Conservation (phyloP, 2,113 vertebrate genomes). For the Motacilla tschutschensis region DNA sequence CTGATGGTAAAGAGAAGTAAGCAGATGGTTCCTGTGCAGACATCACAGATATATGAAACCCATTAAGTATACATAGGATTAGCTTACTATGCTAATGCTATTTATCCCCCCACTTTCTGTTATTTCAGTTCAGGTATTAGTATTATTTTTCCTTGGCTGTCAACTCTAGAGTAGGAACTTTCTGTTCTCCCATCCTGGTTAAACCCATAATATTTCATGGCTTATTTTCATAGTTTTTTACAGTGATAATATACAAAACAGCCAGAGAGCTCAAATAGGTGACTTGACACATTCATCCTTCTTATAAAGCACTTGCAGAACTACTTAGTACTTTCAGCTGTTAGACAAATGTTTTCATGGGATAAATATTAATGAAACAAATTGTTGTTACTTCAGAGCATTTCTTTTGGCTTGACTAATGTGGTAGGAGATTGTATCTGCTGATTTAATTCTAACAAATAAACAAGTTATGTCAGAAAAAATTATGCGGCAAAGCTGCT, state of each 20-base stretch:
- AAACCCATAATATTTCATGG: not conserved
- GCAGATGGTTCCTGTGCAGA: not conserved
- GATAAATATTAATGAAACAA: conserved; percentile 6
- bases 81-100: not conserved
- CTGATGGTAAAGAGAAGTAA: not conserved
- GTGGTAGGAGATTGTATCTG: not conserved
- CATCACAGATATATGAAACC: not conserved
- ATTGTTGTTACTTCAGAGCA: not conserved
- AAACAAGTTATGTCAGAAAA: not conserved
- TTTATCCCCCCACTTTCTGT: not conserved
- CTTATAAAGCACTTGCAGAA: conserved; percentile 3
- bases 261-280: not conserved
- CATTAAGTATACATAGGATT: not conserved
- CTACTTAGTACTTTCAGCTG: conserved; percentile 3
- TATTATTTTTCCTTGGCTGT: not conserved
- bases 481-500: fast-evolving
- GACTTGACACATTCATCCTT: not conserved
- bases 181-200: not conserved
- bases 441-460: not conserved
- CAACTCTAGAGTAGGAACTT: not conserved
- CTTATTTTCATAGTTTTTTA: not conserved
- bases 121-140: not conserved
- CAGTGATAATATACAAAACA: not conserved
- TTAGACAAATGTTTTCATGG: not conserved
- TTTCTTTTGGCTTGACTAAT: not conserved